Evolutionary conservation across 2,797 vertebrate species (phyloP).

Genomic region (Diglossa cyanea): DNA sequence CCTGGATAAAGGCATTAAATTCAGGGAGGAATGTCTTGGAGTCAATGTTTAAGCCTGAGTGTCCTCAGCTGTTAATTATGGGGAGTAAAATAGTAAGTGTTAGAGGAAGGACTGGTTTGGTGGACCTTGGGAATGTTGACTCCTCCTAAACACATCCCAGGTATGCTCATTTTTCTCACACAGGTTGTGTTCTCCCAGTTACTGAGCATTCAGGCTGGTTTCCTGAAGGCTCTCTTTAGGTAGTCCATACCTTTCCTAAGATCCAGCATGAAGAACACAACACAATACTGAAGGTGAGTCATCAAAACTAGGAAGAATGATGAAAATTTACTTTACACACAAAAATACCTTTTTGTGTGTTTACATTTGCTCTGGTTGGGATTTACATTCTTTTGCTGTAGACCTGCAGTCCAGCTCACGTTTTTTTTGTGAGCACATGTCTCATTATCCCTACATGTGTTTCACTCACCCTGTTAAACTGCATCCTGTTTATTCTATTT

Average conservation of each 20-base stretch:
- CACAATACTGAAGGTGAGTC: not conserved
- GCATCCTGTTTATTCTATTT: not conserved
- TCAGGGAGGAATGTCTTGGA: not conserved
- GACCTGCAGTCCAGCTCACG: not conserved
- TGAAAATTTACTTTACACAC: not conserved
- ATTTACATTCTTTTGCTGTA: not conserved
- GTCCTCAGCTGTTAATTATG: not conserved
- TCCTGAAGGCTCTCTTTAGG: not conserved
- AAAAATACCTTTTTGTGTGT: not conserved
- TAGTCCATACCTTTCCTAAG: not conserved
- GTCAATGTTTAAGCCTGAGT: not conserved
- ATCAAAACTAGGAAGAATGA: not conserved
- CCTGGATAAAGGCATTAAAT: not conserved
- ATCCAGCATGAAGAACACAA: rapidly evolving
- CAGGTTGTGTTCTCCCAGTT: not conserved
- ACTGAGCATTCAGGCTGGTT: not conserved
- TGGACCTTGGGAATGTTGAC: not conserved
- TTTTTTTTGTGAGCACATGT: not conserved
- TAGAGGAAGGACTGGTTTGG: not conserved
- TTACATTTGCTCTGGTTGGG: not conserved
- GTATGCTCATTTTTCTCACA: not conserved
- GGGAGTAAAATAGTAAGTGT: not conserved
- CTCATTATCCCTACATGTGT: not conserved
- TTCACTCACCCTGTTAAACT: not conserved
- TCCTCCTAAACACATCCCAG: not conserved